These are phyloP conservation scores for Gila orcuttii DNA, from an alignment of 2,113 vertebrate genomes.

Conservation along the genomic window DNA sequence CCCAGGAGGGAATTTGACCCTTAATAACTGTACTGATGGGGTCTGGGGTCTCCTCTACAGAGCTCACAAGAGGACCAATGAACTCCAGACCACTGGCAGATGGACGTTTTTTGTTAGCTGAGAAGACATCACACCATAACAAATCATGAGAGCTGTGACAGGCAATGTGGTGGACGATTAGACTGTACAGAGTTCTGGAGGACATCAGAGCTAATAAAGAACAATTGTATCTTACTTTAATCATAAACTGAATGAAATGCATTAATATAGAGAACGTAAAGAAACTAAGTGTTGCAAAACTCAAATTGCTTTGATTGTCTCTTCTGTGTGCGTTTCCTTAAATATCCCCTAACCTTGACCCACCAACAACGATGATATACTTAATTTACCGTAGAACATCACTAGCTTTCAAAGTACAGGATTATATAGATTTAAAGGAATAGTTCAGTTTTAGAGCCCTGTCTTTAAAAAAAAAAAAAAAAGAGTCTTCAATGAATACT, in stretches of 20 bases:
- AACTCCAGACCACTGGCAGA: constrained; percentile 72
- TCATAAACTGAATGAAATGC: no score
- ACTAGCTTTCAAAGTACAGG: background rate
- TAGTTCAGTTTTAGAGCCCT: background rate
- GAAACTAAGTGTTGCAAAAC: background rate
- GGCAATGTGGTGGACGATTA: background rate
- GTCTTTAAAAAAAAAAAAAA: background rate
- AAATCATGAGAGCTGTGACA: background rate
- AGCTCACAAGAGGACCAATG: constrained; percentile 74
- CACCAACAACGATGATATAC: background rate
- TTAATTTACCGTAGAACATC: background rate
- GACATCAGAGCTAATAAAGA: background rate
- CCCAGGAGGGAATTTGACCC: constrained; percentile 85
- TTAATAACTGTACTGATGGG: constrained; percentile 74
- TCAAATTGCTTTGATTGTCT: background rate
- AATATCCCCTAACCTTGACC: background rate
- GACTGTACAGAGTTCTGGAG: background rate
- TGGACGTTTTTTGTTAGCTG: constrained; percentile 64
- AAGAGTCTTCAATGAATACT: background rate
- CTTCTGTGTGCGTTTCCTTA: background rate
- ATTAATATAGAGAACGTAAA: background rate
- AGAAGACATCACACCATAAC: constrained; percentile 1
- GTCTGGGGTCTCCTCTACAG: constrained; percentile 80
- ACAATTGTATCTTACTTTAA: background rate
- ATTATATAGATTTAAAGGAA: background rate